phyloP scores from a whole-genome alignment of 2,113 vertebrate species.

The Panthera leo region DNA sequence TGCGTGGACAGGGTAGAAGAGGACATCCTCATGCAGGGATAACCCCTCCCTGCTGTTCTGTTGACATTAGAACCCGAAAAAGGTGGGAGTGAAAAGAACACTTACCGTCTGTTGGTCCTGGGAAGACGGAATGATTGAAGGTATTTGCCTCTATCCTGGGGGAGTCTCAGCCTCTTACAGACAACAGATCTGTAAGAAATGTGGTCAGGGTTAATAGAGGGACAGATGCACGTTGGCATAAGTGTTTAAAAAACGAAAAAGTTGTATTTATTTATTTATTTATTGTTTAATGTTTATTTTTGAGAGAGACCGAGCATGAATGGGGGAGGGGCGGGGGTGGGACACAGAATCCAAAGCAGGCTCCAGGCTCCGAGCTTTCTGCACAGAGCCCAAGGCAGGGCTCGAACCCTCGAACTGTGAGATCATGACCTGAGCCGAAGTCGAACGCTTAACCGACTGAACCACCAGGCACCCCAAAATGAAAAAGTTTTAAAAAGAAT shows the following conservation, averaged over 20 bases:
- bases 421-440: too few species aligned
- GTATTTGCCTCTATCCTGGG: background rate
- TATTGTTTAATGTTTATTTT: too few species aligned
- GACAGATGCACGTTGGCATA: background rate
- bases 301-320: too few species aligned
- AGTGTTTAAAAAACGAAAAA: background rate
- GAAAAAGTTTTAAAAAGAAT: background rate
- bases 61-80: background rate
- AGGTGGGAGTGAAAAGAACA: background rate
- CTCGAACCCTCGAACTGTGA: fast-evolving
- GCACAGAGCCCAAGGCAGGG: too few species aligned
- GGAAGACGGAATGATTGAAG: background rate
- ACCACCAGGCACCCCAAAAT: too few species aligned
- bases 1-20: background rate
- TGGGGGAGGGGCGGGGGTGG: too few species aligned
- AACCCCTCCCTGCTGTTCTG: background rate
- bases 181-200: background rate
- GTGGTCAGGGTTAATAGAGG: background rate
- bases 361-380: too few species aligned
- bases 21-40: background rate
- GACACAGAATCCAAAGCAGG: too few species aligned
- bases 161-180: background rate
- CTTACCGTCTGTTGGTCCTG: background rate
- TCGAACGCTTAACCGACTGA: too few species aligned
- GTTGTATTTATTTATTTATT: too few species aligned